These are phyloP conservation scores for Edolisoma coerulescens DNA, from an alignment of 2,113 vertebrate species.

Conservation along the genomic window DNA sequence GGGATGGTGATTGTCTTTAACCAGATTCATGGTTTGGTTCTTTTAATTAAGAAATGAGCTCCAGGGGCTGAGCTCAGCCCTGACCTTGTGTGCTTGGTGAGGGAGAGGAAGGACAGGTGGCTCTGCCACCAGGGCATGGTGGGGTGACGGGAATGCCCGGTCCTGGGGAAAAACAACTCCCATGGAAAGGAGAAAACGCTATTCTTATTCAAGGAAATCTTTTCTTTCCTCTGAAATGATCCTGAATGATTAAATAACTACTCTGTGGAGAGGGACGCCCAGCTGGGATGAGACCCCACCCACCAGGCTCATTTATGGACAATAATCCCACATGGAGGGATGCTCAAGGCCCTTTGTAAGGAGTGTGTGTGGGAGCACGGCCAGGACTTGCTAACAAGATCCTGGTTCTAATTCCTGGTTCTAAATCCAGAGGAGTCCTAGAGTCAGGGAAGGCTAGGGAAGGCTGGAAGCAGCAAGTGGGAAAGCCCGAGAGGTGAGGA, in stretches of 20 bases:
- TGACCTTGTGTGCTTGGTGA: accelerated
- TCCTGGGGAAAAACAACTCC: background rate
- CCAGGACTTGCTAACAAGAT: background rate
- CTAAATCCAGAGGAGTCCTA: background rate
- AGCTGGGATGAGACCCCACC: background rate
- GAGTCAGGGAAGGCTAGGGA: background rate
- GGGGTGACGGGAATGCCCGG: background rate
- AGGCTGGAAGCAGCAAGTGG: background rate
- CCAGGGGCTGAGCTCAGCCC: background rate
- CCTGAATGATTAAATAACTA: background rate
- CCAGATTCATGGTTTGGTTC: background rate
- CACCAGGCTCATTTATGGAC: background rate
- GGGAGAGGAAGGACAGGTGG: background rate
- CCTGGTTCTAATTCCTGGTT: background rate
- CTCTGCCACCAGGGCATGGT: background rate
- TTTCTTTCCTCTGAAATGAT: background rate
- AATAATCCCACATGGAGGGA: background rate
- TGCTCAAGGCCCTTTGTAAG: background rate
- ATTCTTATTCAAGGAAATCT: background rate
- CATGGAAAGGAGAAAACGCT: background rate
- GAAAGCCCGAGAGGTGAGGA: background rate
- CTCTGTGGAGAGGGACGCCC: background rate
- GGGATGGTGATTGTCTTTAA: background rate
- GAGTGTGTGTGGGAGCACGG: accelerated
- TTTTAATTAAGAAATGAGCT: background rate